These are phyloP conservation scores for Eupithecia dodoneata DNA, from an alignment of 2,888 invertebrate species.

Conservation along the genomic window DNA sequence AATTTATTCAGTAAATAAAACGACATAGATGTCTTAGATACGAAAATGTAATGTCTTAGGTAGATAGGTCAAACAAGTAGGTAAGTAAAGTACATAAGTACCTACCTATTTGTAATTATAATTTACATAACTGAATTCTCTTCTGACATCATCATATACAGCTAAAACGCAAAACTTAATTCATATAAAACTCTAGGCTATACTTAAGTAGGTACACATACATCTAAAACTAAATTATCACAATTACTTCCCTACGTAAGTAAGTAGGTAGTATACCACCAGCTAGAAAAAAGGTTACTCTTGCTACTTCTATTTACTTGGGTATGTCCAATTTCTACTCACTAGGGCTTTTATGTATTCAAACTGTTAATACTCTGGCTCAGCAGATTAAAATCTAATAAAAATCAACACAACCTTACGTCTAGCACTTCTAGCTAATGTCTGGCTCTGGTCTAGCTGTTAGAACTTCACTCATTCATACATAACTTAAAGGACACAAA, in stretches of 20 bases:
- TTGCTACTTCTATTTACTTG: not conserved
- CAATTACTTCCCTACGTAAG: conserved; percentile 1
- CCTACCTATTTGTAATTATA: not conserved
- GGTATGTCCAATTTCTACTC: not conserved
- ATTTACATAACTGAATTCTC: not conserved
- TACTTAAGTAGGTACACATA: not conserved
- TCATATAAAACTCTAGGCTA: not conserved
- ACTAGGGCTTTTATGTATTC: not conserved
- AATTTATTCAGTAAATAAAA: not conserved
- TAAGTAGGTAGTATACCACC: not conserved
- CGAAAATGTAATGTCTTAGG: conserved; percentile 2
- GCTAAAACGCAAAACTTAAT: not conserved
- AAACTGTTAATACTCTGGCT: not conserved
- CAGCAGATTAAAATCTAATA: not conserved
- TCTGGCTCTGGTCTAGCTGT: not conserved
- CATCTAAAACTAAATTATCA: conserved; percentile 5
- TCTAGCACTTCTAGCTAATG: not conserved
- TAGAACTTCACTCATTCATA: not conserved
- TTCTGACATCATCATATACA: not conserved
- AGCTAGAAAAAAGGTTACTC: not conserved
- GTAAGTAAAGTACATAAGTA: not conserved
- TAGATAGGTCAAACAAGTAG: not conserved
- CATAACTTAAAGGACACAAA: not conserved
- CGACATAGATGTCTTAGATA: not conserved
- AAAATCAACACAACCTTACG: not conserved